Conservation (phyloP, 2,888 invertebrate genomes). For the Endotricha flammealis region DNA sequence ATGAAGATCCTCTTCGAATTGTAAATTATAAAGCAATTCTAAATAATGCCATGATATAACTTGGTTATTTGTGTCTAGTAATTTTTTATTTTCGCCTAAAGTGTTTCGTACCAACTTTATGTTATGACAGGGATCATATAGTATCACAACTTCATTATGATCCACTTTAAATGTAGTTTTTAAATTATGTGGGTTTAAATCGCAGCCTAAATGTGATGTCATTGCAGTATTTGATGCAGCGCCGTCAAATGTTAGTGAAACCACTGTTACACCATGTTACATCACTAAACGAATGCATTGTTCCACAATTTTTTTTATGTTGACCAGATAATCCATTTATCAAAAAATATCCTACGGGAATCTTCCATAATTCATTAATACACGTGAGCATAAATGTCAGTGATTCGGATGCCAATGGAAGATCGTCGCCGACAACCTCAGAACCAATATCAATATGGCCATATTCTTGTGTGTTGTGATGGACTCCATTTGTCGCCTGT, state of each 20-base stretch:
- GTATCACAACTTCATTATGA: neutral
- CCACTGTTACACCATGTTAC: neutral
- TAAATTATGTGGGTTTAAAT: neutral
- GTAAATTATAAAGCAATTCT: neutral
- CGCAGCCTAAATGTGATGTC: neutral
- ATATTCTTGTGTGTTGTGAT: too few species aligned
- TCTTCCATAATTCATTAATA: too few species aligned
- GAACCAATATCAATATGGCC: too few species aligned
- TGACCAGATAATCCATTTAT: neutral
- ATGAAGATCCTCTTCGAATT: neutral
- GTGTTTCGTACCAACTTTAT: neutral
- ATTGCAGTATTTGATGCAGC: neutral
- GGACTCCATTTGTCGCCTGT: too few species aligned
- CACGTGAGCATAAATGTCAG: too few species aligned
- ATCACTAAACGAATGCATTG: too few species aligned
- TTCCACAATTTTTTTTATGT: too few species aligned
- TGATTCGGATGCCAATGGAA: too few species aligned
- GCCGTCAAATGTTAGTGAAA: constrained; percentile 1
- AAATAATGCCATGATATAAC: neutral
- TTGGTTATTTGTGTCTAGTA: neutral
- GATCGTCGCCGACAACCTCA: too few species aligned
- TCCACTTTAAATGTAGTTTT: constrained; percentile 1
- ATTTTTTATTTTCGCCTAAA: neutral
- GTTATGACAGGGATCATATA: neutral
- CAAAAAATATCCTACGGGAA: neutral